A percentile compares a stretch with the other conserved stretches of the same genome.
These are phyloP conservation scores for Tricholaema leucomelas DNA, from an alignment of 2,113 vertebrate species.

Conservation along the genomic window DNA sequence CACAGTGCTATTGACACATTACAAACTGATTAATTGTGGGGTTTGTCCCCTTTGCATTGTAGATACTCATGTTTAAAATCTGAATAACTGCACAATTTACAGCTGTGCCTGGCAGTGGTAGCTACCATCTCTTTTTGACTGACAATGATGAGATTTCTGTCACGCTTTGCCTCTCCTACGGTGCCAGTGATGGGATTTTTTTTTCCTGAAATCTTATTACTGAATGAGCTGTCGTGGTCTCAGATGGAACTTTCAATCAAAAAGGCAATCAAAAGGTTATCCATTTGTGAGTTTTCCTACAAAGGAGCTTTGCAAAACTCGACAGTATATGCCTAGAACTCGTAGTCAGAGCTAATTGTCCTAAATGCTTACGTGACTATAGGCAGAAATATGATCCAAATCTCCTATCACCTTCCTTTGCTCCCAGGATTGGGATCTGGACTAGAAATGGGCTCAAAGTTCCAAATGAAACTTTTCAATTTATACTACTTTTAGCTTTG, in stretches of 20 bases:
- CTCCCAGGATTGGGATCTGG: not conserved
- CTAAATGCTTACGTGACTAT: conserved; percentile 34
- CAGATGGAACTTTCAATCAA: conserved; percentile 83
- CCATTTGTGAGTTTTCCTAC: conserved; percentile 73
- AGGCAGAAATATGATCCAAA: conserved; percentile 51
- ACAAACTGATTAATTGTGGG: not conserved
- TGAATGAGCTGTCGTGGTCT: conserved; percentile 71
- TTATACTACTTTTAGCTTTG: conserved; percentile 6
- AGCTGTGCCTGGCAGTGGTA: conserved; percentile 45
- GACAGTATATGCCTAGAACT: conserved; percentile 48
- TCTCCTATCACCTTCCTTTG: conserved; percentile 36
- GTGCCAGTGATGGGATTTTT: conserved; percentile 79
- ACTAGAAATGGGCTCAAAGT: not conserved
- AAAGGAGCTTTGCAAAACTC: conserved; percentile 63
- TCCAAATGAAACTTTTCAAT: not conserved
- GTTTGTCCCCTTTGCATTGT: not conserved
- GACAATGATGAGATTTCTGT: conserved; percentile 80
- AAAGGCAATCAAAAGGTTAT: conserved; percentile 83
- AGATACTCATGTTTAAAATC: conserved; percentile 64
- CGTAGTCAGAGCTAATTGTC: conserved; percentile 52
- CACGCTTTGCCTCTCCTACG: conserved; percentile 76
- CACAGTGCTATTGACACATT: not conserved
- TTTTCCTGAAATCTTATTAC: conserved; percentile 82
- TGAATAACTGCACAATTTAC: conserved; percentile 66
- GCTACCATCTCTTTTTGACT: conserved; percentile 74